Conservation (phyloP, 2,113 vertebrate species). For the Mixornis gularis region DNA sequence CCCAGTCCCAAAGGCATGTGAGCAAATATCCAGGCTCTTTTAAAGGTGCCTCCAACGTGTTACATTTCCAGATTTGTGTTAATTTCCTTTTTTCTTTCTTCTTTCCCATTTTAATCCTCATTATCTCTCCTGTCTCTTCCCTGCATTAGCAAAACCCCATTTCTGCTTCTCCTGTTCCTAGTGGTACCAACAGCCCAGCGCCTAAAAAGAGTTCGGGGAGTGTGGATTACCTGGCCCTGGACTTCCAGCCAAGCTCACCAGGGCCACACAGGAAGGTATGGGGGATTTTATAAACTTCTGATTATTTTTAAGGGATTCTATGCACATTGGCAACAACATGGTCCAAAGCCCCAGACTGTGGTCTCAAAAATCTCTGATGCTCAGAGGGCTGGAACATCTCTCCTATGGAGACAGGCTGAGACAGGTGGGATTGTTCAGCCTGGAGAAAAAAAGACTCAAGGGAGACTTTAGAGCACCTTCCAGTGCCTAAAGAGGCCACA, state of each 20-base stretch:
- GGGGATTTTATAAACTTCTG: neutral
- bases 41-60: neutral
- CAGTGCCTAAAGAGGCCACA: neutral
- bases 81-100: neutral
- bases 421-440: neutral
- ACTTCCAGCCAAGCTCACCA: slow-evolving; percentile 92
- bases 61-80: neutral
- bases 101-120: neutral
- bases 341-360: neutral
- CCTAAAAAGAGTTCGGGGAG: slow-evolving; percentile 88
- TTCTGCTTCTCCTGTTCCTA: slow-evolving; percentile 92
- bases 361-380: neutral
- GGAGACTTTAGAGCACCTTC: neutral
- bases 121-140: slow-evolving; percentile 30
- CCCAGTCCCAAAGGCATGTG: neutral
- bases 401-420: neutral
- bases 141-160: slow-evolving; percentile 90
- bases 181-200: slow-evolving; percentile 93
- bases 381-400: neutral
- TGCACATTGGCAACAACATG: neutral
- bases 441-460: neutral
- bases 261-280: slow-evolving; percentile 92
- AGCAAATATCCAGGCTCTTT: neutral
- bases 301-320: neutral
- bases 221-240: slow-evolving; percentile 93